Base-by-base conservation (phyloP, 2,113 vertebrate genomes). In the Poeciliopsis prolifica region DNA sequence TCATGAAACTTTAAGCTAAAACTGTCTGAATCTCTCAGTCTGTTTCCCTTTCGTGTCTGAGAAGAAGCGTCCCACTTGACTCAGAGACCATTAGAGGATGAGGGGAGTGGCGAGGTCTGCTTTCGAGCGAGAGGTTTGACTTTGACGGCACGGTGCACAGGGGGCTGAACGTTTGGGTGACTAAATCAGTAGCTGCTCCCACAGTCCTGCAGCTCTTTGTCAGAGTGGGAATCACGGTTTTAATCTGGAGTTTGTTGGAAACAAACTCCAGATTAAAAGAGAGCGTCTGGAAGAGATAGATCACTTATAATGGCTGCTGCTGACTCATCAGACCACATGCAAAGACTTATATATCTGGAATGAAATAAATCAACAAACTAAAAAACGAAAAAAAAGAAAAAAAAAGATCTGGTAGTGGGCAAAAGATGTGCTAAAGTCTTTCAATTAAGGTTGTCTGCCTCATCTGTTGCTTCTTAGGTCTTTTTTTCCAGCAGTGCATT, bases 81-180 rank as follows among this genome's bases (percentile, higher is more conserved):
- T 85, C 83, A 83, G 44, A 84, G 85, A 4, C 37, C 17, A 61
- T 85, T 68, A 72, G 74, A 82, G 82, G 89, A 89, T 92, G 87
- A 88, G 84, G 89, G 79, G 80, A 73, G 70, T 68, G 77, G 78
- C 74, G 74, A 68, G 79, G 73, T 22, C 75, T 77, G 31, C 61
- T 80, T 77, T 75, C 87, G 82, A 86, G 37, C 29, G 22, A 87
- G 90, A 82, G 86, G 86, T 82, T 88, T 3, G 2, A 61, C 90
- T 93, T 92, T 92, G 90, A 92, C 86, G 88, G 78, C 71, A 42
- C 63, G 65, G 83, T 80, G 74, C 84, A 82, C 58, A 82, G 75
- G 40, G 67, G 73, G 58, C 70, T 54, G 60, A 75, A 48, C 37
- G 61, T 82, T 37, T 70, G 79, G 70, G 74, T 37, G 71, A 66